Evolutionary conservation across 2,797 vertebrate genomes (phyloP).

Genomic region (Alfaro cultratus): DNA sequence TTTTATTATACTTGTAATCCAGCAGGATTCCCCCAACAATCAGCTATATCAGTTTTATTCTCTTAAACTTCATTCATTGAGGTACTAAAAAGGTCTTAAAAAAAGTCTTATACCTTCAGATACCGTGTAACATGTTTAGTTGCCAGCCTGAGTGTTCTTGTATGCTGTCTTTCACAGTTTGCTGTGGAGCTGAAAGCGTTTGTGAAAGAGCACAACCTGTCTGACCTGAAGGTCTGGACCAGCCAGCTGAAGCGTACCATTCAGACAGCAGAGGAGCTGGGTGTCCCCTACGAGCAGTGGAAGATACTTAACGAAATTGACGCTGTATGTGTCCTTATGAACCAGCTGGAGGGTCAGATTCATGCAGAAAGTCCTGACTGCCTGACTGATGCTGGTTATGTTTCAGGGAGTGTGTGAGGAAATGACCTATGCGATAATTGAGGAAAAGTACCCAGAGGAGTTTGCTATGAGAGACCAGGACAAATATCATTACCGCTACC

Average conservation of each 20-base stretch:
- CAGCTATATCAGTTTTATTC: no score
- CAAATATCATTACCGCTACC: constrained; percentile 98
- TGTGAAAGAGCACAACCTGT: constrained; percentile 85
- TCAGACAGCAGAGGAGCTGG: constrained; percentile 92
- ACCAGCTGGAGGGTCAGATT: neutral
- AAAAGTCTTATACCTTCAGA: no score
- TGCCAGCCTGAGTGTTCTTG: neutral
- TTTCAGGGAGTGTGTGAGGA: constrained; percentile 95
- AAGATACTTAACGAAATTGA: constrained; percentile 98
- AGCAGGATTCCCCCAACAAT: no score
- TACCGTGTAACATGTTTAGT: neutral
- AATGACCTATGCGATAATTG: constrained; percentile 91
- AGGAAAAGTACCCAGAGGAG: constrained; percentile 88
- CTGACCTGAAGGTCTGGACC: constrained; percentile 95
- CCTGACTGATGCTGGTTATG: constrained; percentile 12
- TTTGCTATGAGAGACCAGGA: constrained; percentile 93
- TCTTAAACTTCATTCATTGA: no score
- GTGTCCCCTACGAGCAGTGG: constrained; percentile 95
- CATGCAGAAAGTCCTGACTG: neutral
- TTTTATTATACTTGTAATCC: no score
- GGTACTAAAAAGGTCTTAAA: no score
- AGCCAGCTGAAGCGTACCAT: constrained; percentile 96
- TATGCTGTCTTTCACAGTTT: constrained; percentile 77
- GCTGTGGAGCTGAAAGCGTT: constrained; percentile 85
- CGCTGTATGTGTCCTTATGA: constrained; percentile 82